Percentiles rank a stretch among this genome's conserved stretches.
These are phyloP conservation scores for Ranitomeya variabilis DNA, from an alignment of 2,113 vertebrate genomes.

Conservation along the genomic window DNA sequence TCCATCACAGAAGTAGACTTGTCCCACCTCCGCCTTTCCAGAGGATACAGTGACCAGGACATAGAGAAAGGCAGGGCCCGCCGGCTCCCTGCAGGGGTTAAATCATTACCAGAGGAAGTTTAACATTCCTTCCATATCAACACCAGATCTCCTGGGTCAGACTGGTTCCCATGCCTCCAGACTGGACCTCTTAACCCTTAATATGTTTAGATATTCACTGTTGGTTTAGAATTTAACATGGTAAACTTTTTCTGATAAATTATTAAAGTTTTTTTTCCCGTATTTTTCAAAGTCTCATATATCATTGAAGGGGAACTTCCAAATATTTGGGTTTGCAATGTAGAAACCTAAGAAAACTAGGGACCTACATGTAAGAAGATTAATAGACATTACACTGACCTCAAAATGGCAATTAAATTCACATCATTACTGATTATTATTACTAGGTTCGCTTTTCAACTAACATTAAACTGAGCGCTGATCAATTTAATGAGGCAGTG, in stretches of 20 bases:
- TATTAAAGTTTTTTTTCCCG: background rate
- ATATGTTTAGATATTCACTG: constrained; percentile 2
- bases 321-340: background rate
- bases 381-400: too few relatives aligned
- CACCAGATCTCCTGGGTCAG: constrained; percentile 44
- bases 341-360: too few relatives aligned
- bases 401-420: too few relatives aligned
- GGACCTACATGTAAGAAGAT: too few relatives aligned
- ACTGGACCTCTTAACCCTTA: constrained; percentile 42
- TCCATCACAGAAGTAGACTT: background rate
- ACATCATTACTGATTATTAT: too few relatives aligned
- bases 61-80: constrained; percentile 31
- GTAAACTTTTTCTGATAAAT: background rate
- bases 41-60: constrained; percentile 45
- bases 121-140: constrained; percentile 55
- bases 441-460: too few relatives aligned
- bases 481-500: too few relatives aligned
- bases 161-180: constrained; percentile 51
- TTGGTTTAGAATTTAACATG: background rate
- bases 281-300: background rate
- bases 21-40: constrained; percentile 37
- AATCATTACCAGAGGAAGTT: constrained; percentile 49
- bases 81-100: constrained; percentile 42
- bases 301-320: background rate
- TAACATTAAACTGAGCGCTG: too few relatives aligned